Evolutionary conservation across 2,113 vertebrate genomes (phyloP), one percentile per base, ranked within the genome.

Genomic region (Antidorcas marsupialis): DNA sequence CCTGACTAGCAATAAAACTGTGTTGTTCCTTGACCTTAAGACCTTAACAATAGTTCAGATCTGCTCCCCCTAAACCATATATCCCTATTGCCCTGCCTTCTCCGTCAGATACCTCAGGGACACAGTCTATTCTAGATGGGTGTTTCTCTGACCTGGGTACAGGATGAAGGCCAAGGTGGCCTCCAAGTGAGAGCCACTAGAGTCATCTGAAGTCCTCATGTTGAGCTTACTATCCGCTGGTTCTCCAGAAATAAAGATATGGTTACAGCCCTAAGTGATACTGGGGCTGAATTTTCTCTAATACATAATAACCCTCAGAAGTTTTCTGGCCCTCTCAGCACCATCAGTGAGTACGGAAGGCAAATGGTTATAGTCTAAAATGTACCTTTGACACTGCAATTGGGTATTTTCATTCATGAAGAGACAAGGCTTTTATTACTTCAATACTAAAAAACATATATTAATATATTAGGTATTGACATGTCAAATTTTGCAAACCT

Each of bases 71-170:
- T 59, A 15, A 15, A 53, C 14, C 19, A 79, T 2, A n/a, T 2
- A 60, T 90, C 28, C 39, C 39, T 47, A 14, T n/a, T 11, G 19
- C 21, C 45, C 45, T 6, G 10, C 7, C 15, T 88, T 30, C 7
- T 81, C 57, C 15, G 47, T 23, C 2, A 28, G 74, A 64, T 30
- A 9, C 5, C 59, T 67, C 21, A 23, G 47, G 16, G 21, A 45
- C 19, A 53, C 27, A n/a, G 36, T 81, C 76, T 45, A 4, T 45
- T 67, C 50, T 13, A 16, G 15, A 14, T 81, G 47, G 67, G 45
- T 27, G 4, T 10, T 2, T 2, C 17, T 19, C 16, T 39, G 33
- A 11, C 27, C 36, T 62, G 0, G 14, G 27, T 21, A 15, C 10
- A 55, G 23, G 21, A 55, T 64, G 36, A 59, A 53, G 27, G 57